Conservation (phyloP, 2,113 vertebrate species). For the Myotis davidii region DNA sequence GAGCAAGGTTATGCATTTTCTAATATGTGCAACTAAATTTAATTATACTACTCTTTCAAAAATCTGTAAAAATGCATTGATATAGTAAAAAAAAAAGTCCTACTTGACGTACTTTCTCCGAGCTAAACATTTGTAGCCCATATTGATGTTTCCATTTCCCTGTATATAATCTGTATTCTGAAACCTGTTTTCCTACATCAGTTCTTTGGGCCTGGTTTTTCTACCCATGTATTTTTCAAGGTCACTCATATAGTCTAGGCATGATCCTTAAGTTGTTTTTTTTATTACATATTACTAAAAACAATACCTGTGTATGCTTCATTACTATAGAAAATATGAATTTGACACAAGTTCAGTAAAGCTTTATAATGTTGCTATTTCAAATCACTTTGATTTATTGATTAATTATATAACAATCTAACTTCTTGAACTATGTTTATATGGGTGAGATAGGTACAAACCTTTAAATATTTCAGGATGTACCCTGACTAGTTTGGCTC, state of each 20-base stretch:
- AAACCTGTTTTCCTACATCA: conserved; percentile 29
- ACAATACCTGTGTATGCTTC: conserved; percentile 36
- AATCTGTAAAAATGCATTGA: neutral
- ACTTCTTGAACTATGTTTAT: conserved; percentile 60
- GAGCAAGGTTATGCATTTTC: neutral
- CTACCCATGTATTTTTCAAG: neutral
- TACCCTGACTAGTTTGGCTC: too few species aligned
- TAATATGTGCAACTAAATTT: neutral
- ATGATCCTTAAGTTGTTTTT: neutral
- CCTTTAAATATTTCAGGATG: conserved; percentile 54
- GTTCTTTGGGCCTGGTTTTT: conserved; percentile 34
- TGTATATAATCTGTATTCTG: neutral
- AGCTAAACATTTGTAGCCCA: neutral
- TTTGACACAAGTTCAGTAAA: conserved; percentile 68
- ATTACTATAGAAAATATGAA: conserved; percentile 76
- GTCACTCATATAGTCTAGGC: neutral
- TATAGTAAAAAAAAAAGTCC: neutral
- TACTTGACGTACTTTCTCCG: neutral
- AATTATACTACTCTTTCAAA: neutral
- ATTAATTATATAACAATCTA: conserved; percentile 22
- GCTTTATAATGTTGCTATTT: conserved; percentile 75
- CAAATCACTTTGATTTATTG: conserved; percentile 69
- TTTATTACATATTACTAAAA: neutral
- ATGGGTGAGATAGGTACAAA: conserved; percentile 48
- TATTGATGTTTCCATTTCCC: neutral